These are phyloP conservation scores for Pardalotus punctatus DNA, from an alignment of 2,113 vertebrate genomes.

Conservation along the genomic window DNA sequence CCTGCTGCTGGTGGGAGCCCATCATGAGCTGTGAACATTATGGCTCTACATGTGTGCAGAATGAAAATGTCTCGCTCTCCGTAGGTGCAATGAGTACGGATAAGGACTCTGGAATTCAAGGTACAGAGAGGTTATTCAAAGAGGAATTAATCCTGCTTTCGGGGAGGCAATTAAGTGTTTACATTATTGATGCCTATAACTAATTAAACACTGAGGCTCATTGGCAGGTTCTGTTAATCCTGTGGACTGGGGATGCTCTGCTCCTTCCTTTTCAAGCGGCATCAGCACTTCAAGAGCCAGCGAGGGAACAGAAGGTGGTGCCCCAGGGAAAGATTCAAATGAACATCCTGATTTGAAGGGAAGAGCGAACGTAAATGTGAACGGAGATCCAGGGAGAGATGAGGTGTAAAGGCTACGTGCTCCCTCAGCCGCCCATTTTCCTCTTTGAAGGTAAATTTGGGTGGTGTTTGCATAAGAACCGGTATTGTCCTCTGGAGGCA, in stretches of 20 bases:
- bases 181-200: neutral
- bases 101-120: neutral
- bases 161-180: neutral
- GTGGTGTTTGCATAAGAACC: neutral
- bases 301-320: neutral
- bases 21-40: neutral
- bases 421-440: neutral
- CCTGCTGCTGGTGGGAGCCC: neutral
- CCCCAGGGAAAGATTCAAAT: neutral
- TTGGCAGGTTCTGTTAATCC: neutral
- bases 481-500: neutral
- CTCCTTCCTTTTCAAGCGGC: neutral
- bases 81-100: too few species aligned
- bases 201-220: neutral
- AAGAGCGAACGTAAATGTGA: neutral
- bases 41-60: neutral
- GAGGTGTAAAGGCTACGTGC: neutral
- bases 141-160: neutral
- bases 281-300: neutral
- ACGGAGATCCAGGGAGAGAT: neutral
- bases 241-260: neutral
- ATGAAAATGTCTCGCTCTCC: neutral
- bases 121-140: neutral
- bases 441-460: neutral
- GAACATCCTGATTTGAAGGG: neutral